Percentiles rank a stretch among this genome's conserved stretches.
phyloP scores from a whole-genome alignment of 2,797 vertebrate species.

The Siniperca scherzeri region DNA sequence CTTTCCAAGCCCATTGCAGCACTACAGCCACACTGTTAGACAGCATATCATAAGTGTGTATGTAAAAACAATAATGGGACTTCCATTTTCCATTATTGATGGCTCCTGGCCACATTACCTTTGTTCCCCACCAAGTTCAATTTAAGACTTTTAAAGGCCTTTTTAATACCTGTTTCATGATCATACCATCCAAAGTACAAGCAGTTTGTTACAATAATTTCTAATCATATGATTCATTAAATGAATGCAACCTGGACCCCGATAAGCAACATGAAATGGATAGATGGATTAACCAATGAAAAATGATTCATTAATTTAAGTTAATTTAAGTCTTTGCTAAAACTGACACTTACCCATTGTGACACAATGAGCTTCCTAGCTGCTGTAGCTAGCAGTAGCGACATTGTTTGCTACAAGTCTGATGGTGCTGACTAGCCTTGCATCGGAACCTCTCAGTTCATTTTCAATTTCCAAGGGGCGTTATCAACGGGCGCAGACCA shows the following conservation, averaged over 20 bases:
- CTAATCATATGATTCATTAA: not conserved
- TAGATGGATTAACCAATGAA: too few species aligned
- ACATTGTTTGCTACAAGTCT: too few species aligned
- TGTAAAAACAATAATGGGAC: not conserved
- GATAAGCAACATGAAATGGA: too few species aligned
- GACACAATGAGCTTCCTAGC: too few species aligned
- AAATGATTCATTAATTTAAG: too few species aligned
- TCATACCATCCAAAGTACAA: not conserved
- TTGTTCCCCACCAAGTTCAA: not conserved
- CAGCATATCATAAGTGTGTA: not conserved
- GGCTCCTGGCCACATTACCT: not conserved
- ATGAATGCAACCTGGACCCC: not conserved
- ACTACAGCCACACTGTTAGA: not conserved
- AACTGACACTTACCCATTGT: too few species aligned
- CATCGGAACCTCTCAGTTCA: too few species aligned
- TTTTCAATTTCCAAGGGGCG: too few species aligned
- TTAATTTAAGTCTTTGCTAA: too few species aligned
- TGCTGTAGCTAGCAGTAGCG: too few species aligned
- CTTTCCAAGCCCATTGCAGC: not conserved
- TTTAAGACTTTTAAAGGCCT: not conserved
- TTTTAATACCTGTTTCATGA: not conserved
- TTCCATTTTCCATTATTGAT: not conserved
- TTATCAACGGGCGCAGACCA: too few species aligned
- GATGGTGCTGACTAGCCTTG: too few species aligned
- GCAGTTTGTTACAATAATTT: not conserved